Conservation (phyloP, 2,888 invertebrate species). For the Hirtodrosophila histrioides region DNA sequence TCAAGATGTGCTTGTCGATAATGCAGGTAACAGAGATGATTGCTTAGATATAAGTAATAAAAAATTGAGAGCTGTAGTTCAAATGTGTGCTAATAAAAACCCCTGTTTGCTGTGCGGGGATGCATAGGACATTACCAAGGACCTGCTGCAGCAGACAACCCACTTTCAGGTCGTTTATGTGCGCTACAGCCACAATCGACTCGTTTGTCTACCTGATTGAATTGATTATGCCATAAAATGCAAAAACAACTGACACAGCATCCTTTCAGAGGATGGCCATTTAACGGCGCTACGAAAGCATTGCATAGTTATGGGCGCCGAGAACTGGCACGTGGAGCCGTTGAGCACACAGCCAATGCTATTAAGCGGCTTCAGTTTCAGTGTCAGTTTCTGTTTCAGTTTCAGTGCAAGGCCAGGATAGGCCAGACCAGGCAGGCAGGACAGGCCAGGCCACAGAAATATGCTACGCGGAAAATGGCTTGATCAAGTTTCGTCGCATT, state of each 20-base stretch:
- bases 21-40: too few relatives aligned
- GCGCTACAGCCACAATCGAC: conserved; percentile 8
- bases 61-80: too few relatives aligned
- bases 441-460: conserved; percentile 19
- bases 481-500: conserved; percentile 51
- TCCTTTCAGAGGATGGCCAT: conserved; percentile 12
- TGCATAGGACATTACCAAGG: too few relatives aligned
- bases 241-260: conserved; percentile 13
- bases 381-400: conserved; percentile 35
- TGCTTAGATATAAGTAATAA: too few relatives aligned
- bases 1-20: too few relatives aligned
- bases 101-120: too few relatives aligned
- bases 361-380: conserved; percentile 41
- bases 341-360: conserved; percentile 8
- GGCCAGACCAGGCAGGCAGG: too few relatives aligned
- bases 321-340: conserved; percentile 29
- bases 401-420: conserved; percentile 42
- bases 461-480: conserved; percentile 48
- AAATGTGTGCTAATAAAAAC: too few relatives aligned
- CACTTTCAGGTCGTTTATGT: too few relatives aligned
- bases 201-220: conserved; percentile 42
- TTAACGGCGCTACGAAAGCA: not conserved
- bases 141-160: too few relatives aligned
- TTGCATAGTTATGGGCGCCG: conserved; percentile 29
- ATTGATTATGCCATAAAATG: conserved; percentile 49